phyloP scores from a whole-genome alignment of 2,888 invertebrate genomes.

The Mythimna vitellina region DNA sequence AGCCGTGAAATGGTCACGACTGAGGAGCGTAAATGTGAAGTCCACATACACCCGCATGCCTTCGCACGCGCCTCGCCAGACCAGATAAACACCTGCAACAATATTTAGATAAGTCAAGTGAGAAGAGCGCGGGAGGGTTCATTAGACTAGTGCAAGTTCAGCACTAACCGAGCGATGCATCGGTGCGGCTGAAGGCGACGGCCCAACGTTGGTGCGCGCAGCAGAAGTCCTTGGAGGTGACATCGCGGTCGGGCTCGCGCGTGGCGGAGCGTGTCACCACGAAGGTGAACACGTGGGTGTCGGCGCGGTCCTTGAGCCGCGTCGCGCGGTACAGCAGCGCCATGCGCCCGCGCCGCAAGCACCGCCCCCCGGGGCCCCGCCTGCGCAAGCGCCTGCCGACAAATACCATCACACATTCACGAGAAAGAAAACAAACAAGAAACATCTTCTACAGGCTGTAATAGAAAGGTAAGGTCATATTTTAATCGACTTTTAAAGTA shows the following conservation, averaged over 20 bases:
- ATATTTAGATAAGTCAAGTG: conserved; percentile 14
- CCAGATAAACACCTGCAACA: conserved; percentile 93
- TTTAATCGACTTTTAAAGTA: no score
- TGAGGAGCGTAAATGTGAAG: conserved; percentile 95
- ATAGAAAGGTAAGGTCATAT: no score
- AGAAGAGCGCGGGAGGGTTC: background rate
- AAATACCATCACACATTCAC: background rate
- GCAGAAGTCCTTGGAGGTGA: conserved; percentile 95
- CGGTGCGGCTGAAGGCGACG: conserved; percentile 94
- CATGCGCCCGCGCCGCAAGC: conserved; percentile 92
- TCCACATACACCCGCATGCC: conserved; percentile 95
- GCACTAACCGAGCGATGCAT: conserved; percentile 91
- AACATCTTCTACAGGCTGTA: background rate
- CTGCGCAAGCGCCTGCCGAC: conserved; percentile 80
- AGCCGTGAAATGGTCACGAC: conserved; percentile 95
- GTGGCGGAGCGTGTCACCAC: conserved; percentile 95
- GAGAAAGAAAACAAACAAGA: background rate
- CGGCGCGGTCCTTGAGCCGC: conserved; percentile 95
- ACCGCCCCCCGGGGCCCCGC: conserved; percentile 83
- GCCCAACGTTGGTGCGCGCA: conserved; percentile 96
- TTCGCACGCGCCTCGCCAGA: conserved; percentile 94
- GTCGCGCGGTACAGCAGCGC: conserved; percentile 95
- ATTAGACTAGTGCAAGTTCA: background rate
- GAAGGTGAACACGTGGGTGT: conserved; percentile 96
- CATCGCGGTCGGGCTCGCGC: conserved; percentile 94